phyloP scores from a whole-genome alignment of 2,113 vertebrate species.

The Cynopterus brachyotis region DNA sequence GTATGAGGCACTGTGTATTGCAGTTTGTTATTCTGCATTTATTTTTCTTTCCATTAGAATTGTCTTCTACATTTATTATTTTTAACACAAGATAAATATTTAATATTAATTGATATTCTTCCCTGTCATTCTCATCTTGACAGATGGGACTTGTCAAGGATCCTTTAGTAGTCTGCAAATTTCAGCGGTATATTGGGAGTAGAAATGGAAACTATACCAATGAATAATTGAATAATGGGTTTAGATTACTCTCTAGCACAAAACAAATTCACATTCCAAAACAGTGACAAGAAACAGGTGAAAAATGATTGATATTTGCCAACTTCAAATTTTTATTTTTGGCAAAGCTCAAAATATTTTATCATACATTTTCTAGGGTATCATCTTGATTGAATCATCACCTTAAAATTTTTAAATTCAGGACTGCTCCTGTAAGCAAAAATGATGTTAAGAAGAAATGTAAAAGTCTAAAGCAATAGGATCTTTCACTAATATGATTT shows the following conservation, averaged over 20 bases:
- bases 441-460: not conserved
- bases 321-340: constrained; percentile 36
- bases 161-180: not conserved
- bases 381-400: constrained; percentile 14
- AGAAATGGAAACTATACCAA: constrained; percentile 44
- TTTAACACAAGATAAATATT: constrained; percentile 56
- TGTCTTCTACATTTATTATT: not conserved
- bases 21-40: constrained; percentile 6
- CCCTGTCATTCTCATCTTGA: constrained; percentile 16
- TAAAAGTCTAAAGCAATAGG: not conserved
- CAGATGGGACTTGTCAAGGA: not conserved
- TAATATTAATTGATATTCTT: constrained; percentile 48
- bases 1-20: not conserved
- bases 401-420: constrained; percentile 9
- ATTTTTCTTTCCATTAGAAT: constrained; percentile 50
- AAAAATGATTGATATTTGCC: constrained; percentile 42
- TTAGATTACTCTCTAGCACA: constrained; percentile 32
- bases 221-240: constrained; percentile 65
- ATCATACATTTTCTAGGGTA: not conserved
- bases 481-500: not conserved
- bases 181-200: constrained; percentile 27
- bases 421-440: not conserved
- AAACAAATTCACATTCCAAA: constrained; percentile 50
- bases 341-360: constrained; percentile 33
- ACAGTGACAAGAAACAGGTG: not conserved